phyloP scores from a whole-genome alignment of 2,888 invertebrate genomes.

The Cephus spinipes region DNA sequence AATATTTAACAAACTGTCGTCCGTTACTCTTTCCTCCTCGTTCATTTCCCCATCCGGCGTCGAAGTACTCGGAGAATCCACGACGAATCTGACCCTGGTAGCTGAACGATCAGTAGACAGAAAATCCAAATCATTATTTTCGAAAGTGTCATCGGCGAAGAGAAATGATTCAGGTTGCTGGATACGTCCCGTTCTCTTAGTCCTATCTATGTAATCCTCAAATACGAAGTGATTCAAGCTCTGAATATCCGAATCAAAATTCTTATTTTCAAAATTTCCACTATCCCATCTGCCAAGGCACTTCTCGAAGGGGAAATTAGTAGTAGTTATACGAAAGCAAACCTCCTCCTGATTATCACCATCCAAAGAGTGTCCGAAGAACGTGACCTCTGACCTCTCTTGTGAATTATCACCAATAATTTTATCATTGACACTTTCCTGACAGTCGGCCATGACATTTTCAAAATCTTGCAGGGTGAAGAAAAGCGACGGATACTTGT shows the following conservation, averaged over 20 bases:
- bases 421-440: background rate
- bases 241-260: conserved; percentile 14
- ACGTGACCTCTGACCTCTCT: conserved; percentile 6
- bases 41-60: conserved; percentile 32
- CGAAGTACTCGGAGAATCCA: conserved; percentile 48
- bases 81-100: conserved; percentile 54
- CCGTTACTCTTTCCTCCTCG: conserved; percentile 18
- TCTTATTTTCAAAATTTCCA: conserved; percentile 8
- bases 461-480: conserved; percentile 59
- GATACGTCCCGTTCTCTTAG: conserved; percentile 32
- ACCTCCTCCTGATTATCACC: conserved; percentile 34
- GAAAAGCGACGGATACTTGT: conserved; percentile 49
- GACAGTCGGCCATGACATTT: conserved; percentile 47
- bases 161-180: conserved; percentile 26
- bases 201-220: conserved; percentile 56
- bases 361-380: conserved; percentile 10
- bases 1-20: conserved; percentile 27
- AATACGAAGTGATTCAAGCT: conserved; percentile 45
- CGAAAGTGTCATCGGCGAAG: conserved; percentile 27
- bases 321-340: conserved; percentile 58
- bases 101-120: conserved; percentile 15
- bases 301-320: conserved; percentile 56
- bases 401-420: conserved; percentile 17
- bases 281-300: conserved; percentile 44
- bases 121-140: background rate